phyloP scores from a whole-genome alignment of 1,140 invertebrate genomes.

The Hyphantria cunea region DNA sequence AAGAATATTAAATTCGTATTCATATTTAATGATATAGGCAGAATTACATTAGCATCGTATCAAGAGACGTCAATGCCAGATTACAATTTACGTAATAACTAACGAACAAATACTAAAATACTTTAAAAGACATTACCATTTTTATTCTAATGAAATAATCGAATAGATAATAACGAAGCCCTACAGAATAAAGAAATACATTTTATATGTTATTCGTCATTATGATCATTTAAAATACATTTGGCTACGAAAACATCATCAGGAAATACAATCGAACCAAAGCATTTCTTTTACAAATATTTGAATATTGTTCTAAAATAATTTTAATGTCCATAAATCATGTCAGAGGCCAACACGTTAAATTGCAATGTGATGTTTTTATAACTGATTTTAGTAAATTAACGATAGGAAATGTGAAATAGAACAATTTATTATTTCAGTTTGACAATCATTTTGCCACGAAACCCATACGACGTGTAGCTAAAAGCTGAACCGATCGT shows the following conservation, averaged over 20 bases:
- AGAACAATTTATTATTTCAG: constrained; percentile 28
- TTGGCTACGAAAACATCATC: background rate
- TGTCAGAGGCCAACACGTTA: constrained; percentile 17
- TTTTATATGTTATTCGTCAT: no score
- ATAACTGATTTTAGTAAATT: constrained; percentile 29
- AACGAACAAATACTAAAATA: no score
- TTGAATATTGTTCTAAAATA: background rate
- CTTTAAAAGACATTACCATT: no score
- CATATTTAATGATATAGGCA: no score
- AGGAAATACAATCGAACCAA: constrained; percentile 10
- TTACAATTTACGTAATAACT: no score
- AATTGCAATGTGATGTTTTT: constrained; percentile 25
- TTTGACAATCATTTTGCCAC: constrained; percentile 24
- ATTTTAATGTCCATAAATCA: background rate
- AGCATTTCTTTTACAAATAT: constrained; percentile 9
- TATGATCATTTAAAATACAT: no score
- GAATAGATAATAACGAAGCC: no score
- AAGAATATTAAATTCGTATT: no score
- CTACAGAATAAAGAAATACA: no score
- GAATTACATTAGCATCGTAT: no score
- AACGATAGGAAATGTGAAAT: constrained; percentile 12
- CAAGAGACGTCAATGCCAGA: no score
- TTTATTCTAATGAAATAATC: no score
- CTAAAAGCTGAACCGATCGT: background rate
- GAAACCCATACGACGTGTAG: background rate